These are phyloP conservation scores for Typhlichthys subterraneus DNA, from an alignment of 2,797 vertebrate genomes.

Conservation along the genomic window DNA sequence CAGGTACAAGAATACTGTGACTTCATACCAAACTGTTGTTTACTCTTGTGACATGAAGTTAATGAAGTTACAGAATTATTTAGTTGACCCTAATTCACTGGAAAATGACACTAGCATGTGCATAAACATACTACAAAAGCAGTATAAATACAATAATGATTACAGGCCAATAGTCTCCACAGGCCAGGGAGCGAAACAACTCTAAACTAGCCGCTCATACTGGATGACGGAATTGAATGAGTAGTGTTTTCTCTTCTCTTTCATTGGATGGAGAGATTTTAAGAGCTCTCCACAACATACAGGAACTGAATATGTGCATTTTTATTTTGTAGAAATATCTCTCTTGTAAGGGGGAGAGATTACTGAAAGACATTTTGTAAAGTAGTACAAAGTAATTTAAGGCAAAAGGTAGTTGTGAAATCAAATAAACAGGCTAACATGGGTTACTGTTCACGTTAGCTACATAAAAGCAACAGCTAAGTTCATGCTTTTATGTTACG, in stretches of 20 bases:
- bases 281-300: conserved; percentile 53
- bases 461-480: too few species aligned
- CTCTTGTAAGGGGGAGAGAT: conserved; percentile 45
- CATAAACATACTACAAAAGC: conserved; percentile 7
- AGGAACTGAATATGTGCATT: conserved; percentile 68
- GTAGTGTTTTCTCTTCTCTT: conserved; percentile 62
- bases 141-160: neutral
- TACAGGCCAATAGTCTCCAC: too few species aligned
- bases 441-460: too few species aligned
- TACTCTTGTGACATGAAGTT: too few species aligned
- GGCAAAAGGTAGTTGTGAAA: conserved; percentile 22
- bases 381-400: conserved; percentile 25
- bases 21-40: too few species aligned
- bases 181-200: conserved; percentile 32
- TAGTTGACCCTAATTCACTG: too few species aligned
- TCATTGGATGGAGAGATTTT: conserved; percentile 52
- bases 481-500: too few species aligned
- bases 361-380: conserved; percentile 24
- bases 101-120: neutral
- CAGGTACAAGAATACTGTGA: too few species aligned
- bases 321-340: conserved; percentile 57
- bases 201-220: conserved; percentile 13
- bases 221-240: conserved; percentile 49
- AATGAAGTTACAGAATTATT: too few species aligned
- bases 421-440: neutral